Base-by-base conservation (phyloP, 2,113 vertebrate genomes). In the Glaucomys volans region DNA sequence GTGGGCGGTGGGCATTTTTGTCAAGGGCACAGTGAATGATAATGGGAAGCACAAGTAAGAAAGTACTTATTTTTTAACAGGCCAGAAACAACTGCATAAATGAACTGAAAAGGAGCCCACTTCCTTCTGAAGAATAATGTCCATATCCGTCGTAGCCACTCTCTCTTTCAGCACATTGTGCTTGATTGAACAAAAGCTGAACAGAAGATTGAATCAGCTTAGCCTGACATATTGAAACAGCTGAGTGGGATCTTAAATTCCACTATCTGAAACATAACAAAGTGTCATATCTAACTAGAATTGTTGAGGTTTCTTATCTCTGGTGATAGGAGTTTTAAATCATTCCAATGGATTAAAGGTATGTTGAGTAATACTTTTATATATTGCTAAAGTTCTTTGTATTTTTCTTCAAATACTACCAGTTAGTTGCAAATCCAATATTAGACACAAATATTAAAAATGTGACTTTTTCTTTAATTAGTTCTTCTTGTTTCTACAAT, bases 151-250 rank as follows among this genome's bases (percentile, higher is more conserved):
- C 5, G 44, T 30, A 30, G n/a, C 44, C 14, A 32, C 28, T 71
- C 24, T 22, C 18, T 37, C 59, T 91, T 35, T 42, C 22, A 82
- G 54, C 9, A 77, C 69, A 83, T 28, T 66, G 37, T 85, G 13
- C 54, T 88, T 83, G 30, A 37, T 30, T 74, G 72, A 97, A 4
- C 64, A 84, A 91, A 84, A 93, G 35, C 3, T 79, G 47, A 71
- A 47, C 18, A 17, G 35, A 44, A 42, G 28, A 87, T 42, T 64
- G 32, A 79, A 79, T 84, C 37, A 30, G 4, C 24, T 79, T 79
- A 74, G 71, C 54, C 67, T 83, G 52, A 67, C 35, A 79, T 50
- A 64, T 42, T 57, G 67, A 95, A 96, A 87, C 40, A 72, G 17
- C 52, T 87, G 7, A 40, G 28, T 82, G 10, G 17, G 64, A n/a